Evolutionary conservation across 2,888 invertebrate genomes (phyloP).

Genomic region (Antitype chi): DNA sequence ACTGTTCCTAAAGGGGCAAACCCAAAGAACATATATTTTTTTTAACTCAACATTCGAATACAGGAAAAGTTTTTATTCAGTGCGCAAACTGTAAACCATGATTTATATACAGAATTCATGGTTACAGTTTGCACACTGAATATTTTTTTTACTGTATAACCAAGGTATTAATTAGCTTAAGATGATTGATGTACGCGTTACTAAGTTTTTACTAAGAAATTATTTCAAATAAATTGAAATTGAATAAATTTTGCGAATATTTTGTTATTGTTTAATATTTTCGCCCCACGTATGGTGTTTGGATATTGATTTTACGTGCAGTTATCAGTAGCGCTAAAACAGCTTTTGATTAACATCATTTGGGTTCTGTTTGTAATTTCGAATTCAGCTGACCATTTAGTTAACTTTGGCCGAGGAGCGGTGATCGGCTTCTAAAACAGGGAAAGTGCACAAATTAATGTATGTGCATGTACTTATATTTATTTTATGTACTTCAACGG

Average conservation of each 20-base stretch:
- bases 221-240: conserved; percentile 15
- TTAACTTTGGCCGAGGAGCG: not conserved
- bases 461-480: not conserved
- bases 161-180: conserved; percentile 16
- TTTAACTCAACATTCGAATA: conserved; percentile 16
- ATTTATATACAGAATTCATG: no score
- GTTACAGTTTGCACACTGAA: no score
- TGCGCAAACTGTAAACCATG: no score
- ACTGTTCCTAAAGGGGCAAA: not conserved
- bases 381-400: not conserved
- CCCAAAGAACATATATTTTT: conserved; percentile 1
- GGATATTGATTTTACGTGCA: not conserved
- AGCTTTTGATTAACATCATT: not conserved
- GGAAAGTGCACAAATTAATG: not conserved
- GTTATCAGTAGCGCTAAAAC: not conserved
- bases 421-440: not conserved
- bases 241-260: conserved; percentile 7
- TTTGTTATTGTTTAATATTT: not conserved
- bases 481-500: not conserved
- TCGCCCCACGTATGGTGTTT: not conserved
- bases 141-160: no score
- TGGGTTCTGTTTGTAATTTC: conserved; percentile 4
- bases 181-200: conserved; percentile 21
- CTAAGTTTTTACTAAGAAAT: conserved; percentile 1
- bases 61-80: no score